A percentile compares a stretch with the other conserved stretches of the same genome.
Conservation (phyloP, 1,140 invertebrate species). For the Mamestra configurata region DNA sequence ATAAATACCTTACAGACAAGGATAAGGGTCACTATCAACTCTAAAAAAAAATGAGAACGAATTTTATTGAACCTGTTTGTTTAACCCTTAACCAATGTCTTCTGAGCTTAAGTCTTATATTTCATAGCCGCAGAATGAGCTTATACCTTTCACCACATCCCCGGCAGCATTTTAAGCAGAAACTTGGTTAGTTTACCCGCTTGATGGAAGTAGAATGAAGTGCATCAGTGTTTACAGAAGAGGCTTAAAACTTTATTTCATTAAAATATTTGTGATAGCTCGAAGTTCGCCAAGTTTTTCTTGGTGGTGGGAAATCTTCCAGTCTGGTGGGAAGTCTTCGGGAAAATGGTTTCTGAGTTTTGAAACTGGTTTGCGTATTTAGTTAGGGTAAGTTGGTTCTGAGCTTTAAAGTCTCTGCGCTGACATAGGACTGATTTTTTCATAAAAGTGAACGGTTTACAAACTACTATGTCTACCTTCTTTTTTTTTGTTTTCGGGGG, state of each 20-base stretch:
- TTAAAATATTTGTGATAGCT: conserved; percentile 49
- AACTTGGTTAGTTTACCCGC: conserved; percentile 43
- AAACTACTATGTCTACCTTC: too few relatives aligned
- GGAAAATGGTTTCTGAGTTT: background rate
- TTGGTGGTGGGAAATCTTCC: background rate
- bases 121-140: background rate
- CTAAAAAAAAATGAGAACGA: too few relatives aligned
- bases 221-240: conserved; percentile 50
- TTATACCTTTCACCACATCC: conserved; percentile 2
- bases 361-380: background rate
- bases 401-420: too few relatives aligned
- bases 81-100: too few relatives aligned
- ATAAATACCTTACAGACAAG: too few relatives aligned
- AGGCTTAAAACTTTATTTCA: conserved; percentile 53
- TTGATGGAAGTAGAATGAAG: conserved; percentile 50
- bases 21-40: too few relatives aligned
- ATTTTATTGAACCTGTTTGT: too few relatives aligned
- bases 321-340: background rate
- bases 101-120: too few relatives aligned
- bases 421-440: too few relatives aligned
- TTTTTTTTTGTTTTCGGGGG: too few relatives aligned
- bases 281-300: conserved; percentile 11
- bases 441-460: too few relatives aligned
- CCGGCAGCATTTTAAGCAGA: conserved; percentile 13
- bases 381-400: background rate